Base-by-base conservation (phyloP, 2,888 invertebrate genomes). In the Salpingus planirostris region DNA sequence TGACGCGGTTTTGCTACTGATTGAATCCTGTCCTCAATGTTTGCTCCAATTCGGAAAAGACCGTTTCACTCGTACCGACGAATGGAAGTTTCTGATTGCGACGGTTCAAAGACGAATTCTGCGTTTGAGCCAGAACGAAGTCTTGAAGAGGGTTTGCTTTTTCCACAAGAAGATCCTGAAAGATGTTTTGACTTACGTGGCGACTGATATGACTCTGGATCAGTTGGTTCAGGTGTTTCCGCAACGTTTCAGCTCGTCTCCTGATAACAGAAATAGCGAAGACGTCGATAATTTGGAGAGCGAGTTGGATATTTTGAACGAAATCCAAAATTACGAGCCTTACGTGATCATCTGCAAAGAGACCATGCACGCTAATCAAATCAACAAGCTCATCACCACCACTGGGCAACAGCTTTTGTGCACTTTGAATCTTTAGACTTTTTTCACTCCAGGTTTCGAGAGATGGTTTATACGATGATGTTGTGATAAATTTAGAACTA, bases 31-130 rank as follows among this genome's bases (percentile, higher is more conserved):
- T 43, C 78, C 80, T 0, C 71, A 73, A 43, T 74, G 73, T 49
- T 54, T 79, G 15, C 61, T 78, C 42, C 73, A 76, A 33, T 80
- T 76, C 55, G 76, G 76, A 26, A 78, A 78, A 66, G 68, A 68
- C 42, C 59, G 64, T 26, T 65, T 67, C 35, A 52, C 49, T 3
- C 56, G 53, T 43, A 57, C 60, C 11, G 62, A 64, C 21, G 68
- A 69, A 38, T 67, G 67, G 66, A 65, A 66, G 44, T 58, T 60
- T 31, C 38, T 68, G 21, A 58, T 68, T 24, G 54, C 57, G 2
- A 54, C 57, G 2, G 40, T 69, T 6, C 68, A 69, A 33, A 49
- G 59, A 29, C 59, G 63, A 43, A 59, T 65, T 21, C 42, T 63
- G n/a, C 46, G 43, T 21, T 39, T 64, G 15, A 55, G 59, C 1